Conservation (phyloP, 2,888 invertebrate genomes). For the Drosophila emarginata region DNA sequence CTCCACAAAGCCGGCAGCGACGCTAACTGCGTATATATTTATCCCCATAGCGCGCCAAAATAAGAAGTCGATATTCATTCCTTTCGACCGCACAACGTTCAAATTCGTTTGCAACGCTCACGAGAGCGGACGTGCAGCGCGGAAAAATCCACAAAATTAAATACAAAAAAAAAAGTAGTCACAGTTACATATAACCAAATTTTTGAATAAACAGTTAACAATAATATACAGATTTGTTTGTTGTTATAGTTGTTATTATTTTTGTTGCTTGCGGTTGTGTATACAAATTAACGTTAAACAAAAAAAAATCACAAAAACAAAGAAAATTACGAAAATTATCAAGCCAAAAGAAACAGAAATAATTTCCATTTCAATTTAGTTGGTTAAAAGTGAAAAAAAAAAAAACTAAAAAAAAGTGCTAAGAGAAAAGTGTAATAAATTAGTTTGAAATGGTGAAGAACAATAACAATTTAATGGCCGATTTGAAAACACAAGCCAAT, state of each 20-base stretch:
- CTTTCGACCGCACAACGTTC: conserved; percentile 73
- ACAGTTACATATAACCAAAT: conserved; percentile 32
- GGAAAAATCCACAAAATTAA: conserved; percentile 56
- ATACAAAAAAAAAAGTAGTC: conserved; percentile 43
- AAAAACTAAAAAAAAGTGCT: not conserved
- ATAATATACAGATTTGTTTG: conserved; percentile 27
- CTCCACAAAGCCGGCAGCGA: conserved; percentile 35
- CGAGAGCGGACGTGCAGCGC: conserved; percentile 81
- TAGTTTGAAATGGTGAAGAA: conserved; percentile 70
- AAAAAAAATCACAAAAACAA: conserved; percentile 16
- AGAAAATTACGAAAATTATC: conserved; percentile 18
- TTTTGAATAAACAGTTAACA: conserved; percentile 38
- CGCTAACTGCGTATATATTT: conserved; percentile 51
- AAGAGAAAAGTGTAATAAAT: conserved; percentile 34
- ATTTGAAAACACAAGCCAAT: conserved; percentile 23
- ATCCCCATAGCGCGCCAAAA: conserved; percentile 77
- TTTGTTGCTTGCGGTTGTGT: conserved; percentile 44
- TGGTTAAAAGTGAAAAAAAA: conserved; percentile 30
- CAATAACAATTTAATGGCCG: conserved; percentile 63
- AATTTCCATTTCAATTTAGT: conserved; percentile 17
- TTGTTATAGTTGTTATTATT: conserved; percentile 38
- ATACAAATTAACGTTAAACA: conserved; percentile 32
- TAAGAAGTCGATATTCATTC: conserved; percentile 78
- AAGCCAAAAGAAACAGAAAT: conserved; percentile 33
- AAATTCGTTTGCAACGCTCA: conserved; percentile 80